Evolutionary conservation across 2,797 vertebrate genomes (phyloP).

Genomic region (Glyptemys insculpta): DNA sequence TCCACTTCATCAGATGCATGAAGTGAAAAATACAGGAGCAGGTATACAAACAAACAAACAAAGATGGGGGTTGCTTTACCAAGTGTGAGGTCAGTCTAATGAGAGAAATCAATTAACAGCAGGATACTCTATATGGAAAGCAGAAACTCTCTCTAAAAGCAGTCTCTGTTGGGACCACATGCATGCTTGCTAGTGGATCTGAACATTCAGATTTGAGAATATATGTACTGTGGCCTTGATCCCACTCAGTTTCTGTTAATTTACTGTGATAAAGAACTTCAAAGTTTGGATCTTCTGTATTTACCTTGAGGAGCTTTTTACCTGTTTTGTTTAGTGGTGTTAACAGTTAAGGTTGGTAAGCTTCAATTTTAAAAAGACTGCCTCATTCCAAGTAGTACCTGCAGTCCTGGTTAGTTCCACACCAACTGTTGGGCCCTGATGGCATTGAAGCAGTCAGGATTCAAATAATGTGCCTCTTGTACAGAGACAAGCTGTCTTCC

Average conservation of each 20-base stretch:
- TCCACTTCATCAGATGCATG: too few species aligned
- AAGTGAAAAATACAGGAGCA: too few species aligned
- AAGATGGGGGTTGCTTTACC: too few species aligned
- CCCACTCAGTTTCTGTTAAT: not conserved
- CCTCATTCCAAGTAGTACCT: not conserved
- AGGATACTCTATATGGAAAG: not conserved
- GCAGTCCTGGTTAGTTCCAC: not conserved
- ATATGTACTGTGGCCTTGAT: not conserved
- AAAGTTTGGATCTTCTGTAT: too few species aligned
- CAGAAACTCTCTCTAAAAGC: not conserved
- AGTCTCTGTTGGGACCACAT: not conserved
- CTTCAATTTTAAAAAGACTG: not conserved
- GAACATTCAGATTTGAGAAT: not conserved
- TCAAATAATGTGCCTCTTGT: not conserved
- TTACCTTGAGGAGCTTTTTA: not conserved
- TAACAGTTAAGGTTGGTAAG: not conserved
- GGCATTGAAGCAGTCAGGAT: not conserved
- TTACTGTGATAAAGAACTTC: not conserved
- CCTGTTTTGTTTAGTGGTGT: not conserved
- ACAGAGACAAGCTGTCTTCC: not conserved
- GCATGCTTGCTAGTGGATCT: not conserved
- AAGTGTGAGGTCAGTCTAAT: too few species aligned
- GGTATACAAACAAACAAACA: too few species aligned
- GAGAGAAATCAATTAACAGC: too few species aligned
- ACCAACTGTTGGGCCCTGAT: not conserved